Conservation (phyloP, 2,797 vertebrate species). For the Zenarchopterus dispar region DNA sequence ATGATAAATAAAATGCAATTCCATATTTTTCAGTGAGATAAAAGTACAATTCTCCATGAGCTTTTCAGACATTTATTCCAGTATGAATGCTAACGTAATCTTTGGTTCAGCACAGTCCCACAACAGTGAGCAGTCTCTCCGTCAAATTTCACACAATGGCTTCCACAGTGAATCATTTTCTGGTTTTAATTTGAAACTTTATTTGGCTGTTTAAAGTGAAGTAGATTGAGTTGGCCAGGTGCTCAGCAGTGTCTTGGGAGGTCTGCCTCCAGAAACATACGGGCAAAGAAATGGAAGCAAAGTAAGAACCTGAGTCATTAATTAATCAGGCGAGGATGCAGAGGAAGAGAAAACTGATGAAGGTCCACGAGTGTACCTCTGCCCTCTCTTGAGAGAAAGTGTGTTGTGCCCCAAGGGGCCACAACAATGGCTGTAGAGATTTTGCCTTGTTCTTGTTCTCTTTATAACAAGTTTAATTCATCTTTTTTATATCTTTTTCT, state of each 20-base stretch:
- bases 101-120: constrained; percentile 30
- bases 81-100: constrained; percentile 47
- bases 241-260: constrained; percentile 47
- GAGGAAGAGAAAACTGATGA: constrained; percentile 48
- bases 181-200: constrained; percentile 46
- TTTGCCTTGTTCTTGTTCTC: constrained; percentile 9
- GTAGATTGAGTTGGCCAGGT: constrained; percentile 36
- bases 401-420: constrained; percentile 29
- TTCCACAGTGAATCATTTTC: constrained; percentile 53
- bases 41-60: constrained; percentile 21
- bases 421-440: constrained; percentile 2
- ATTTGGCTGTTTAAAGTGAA: constrained; percentile 39
- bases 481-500: constrained; percentile 1
- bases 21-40: constrained; percentile 25
- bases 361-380: constrained; percentile 39
- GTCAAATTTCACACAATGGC: constrained; percentile 36
- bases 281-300: constrained; percentile 43
- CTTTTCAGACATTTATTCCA: constrained; percentile 28
- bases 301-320: constrained; percentile 44
- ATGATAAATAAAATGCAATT: constrained; percentile 34
- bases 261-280: constrained; percentile 38
- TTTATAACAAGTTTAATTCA: neutral
- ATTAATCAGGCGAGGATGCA: constrained; percentile 50
- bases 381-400: constrained; percentile 36
- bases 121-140: constrained; percentile 26